Evolutionary conservation across 2,888 invertebrate species (phyloP).

Genomic region (Acanthosepion esculentum): DNA sequence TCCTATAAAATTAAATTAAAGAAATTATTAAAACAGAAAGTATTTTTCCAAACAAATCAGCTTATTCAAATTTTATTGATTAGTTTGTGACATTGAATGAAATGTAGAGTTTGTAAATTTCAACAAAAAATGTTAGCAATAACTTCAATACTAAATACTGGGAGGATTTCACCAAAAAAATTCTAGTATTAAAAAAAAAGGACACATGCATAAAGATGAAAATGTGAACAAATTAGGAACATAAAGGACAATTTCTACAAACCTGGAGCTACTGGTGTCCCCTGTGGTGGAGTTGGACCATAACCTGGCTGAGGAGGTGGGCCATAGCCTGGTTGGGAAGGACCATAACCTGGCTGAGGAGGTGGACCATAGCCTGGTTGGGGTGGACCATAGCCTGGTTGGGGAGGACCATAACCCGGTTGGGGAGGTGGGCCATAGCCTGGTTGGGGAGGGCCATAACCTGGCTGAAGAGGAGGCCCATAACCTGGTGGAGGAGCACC

Average conservation of each 20-base stretch:
- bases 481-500: neutral
- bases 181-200: too few species aligned
- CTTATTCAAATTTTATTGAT: too few species aligned
- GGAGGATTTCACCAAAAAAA: too few species aligned
- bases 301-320: neutral
- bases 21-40: too few species aligned
- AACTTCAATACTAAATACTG: too few species aligned
- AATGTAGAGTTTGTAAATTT: too few species aligned
- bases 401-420: neutral
- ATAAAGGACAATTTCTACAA: neutral
- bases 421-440: neutral
- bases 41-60: too few species aligned
- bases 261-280: neutral
- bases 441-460: neutral
- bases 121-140: too few species aligned
- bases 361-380: neutral
- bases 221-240: too few species aligned
- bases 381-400: neutral
- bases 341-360: neutral
- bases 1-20: too few species aligned
- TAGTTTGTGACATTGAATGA: too few species aligned
- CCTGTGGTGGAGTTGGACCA: conserved; percentile 48
- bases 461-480: neutral
- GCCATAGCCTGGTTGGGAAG: conserved; percentile 51
- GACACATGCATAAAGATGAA: too few species aligned